Evolutionary conservation across 2,113 vertebrate genomes (phyloP), one percentile per base, ranked within the genome.

Genomic region (Sylvilagus bachmani): DNA sequence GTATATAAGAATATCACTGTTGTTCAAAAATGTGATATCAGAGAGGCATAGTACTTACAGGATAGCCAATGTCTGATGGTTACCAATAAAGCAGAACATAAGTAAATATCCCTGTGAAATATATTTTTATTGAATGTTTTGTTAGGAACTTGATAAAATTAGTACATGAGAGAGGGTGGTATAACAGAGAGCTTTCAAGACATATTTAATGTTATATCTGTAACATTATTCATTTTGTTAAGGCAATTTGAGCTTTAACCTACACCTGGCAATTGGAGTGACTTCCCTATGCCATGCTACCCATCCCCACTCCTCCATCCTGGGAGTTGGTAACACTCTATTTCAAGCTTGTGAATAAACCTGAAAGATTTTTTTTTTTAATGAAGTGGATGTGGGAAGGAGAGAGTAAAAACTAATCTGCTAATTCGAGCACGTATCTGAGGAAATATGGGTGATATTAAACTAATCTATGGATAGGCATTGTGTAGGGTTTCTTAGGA

Each of bases 341-440:
- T 22, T 87, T 80, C 58, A 80, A 7, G 5, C 19, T 95, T 90
- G 21, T 61, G 93, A 90, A 80, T 87, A 89, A 90, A 89, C 6
- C 29, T 64, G 51, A 5, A 49, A 3, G 16, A 74, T 77, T 82
- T 75, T 92, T 61, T 89, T 94, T 94, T 93, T 86, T 55, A 90
- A 86, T 75, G 64, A 92, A 87, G 12, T 51, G 16, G 25, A 19
- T 19, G 36, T 58, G 19, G 16, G 31, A 58, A 58, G 9, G 1
- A 19, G 21, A 13, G 4, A 58, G 44, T 58, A 73, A 66, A 75
- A 75, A 70, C 67, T 83, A 91, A 33, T n/a, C 10, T 78, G 13
- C 27, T 22, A 80, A 33, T 81, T 86, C 95, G 38, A 95, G 80
- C 5, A 74, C 8, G 53, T 53, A 27, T 16, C 36, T 82, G 25